phyloP scores from a whole-genome alignment of 1,140 invertebrate species.

The Pseudomyrmex dendroicus region DNA sequence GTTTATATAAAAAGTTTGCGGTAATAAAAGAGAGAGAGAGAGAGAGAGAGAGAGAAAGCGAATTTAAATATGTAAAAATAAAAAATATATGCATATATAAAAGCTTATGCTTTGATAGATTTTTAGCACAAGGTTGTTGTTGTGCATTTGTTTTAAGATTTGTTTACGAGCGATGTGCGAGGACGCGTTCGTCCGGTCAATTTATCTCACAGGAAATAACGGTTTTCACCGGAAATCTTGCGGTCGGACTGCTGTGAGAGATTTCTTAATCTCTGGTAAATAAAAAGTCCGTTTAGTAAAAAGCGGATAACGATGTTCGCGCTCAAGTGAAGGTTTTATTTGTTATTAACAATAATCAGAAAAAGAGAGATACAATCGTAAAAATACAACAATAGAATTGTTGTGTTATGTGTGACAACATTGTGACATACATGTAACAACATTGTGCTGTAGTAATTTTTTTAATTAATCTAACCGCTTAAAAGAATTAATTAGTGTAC shows the following conservation, averaged over 20 bases:
- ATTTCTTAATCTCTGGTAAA: conserved; percentile 26
- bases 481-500: too few relatives aligned
- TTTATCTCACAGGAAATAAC: conserved; percentile 72
- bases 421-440: too few relatives aligned
- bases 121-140: conserved; percentile 65
- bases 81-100: background rate
- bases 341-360: too few relatives aligned
- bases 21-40: background rate
- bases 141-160: conserved; percentile 31
- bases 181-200: conserved; percentile 54
- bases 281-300: background rate
- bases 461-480: too few relatives aligned
- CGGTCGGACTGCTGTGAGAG: conserved; percentile 45
- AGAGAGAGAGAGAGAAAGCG: background rate
- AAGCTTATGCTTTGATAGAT: conserved; percentile 63
- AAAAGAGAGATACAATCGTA: too few relatives aligned
- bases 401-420: too few relatives aligned
- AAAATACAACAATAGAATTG: too few relatives aligned
- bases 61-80: conserved; percentile 28
- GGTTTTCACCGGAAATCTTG: conserved; percentile 70
- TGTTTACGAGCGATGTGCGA: conserved; percentile 7
- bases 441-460: too few relatives aligned
- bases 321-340: background rate
- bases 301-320: background rate
- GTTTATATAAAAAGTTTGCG: background rate